phyloP scores from a whole-genome alignment of 2,888 invertebrate species.

The Sesia apiformis region DNA sequence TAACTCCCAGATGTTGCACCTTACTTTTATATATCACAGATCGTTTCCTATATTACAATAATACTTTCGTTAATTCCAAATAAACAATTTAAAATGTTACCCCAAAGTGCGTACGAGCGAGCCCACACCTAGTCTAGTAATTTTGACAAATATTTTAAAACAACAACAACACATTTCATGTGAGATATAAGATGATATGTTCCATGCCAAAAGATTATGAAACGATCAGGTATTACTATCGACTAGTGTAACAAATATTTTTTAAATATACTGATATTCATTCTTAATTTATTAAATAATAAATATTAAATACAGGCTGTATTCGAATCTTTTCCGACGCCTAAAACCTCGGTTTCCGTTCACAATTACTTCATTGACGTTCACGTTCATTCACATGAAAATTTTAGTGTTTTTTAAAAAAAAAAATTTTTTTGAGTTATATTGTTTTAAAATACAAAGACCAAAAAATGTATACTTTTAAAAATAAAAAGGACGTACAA shows the following conservation, averaged over 20 bases:
- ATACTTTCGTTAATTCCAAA: constrained; percentile 40
- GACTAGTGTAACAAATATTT: constrained; percentile 23
- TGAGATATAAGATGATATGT: constrained; percentile 53
- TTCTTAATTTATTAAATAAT: not conserved
- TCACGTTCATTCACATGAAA: too few relatives aligned
- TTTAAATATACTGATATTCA: not conserved
- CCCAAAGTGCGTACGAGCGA: not conserved
- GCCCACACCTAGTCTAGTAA: not conserved
- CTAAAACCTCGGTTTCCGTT: too few relatives aligned
- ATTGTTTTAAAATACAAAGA: too few relatives aligned
- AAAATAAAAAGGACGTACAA: not conserved
- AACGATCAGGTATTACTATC: constrained; percentile 40
- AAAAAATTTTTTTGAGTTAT: too few relatives aligned
- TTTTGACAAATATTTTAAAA: constrained; percentile 18
- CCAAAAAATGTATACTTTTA: constrained; percentile 28
- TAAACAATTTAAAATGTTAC: not conserved
- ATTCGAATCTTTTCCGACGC: too few relatives aligned
- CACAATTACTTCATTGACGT: too few relatives aligned
- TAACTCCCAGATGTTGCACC: constrained; percentile 59
- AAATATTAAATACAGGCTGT: too few relatives aligned
- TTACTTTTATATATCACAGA: constrained; percentile 67
- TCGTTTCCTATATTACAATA: constrained; percentile 62
- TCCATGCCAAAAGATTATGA: constrained; percentile 42
- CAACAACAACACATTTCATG: constrained; percentile 6
- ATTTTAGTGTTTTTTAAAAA: too few relatives aligned